These are phyloP conservation scores for Centropus bengalensis DNA, from an alignment of 2,113 vertebrate species.

Conservation along the genomic window DNA sequence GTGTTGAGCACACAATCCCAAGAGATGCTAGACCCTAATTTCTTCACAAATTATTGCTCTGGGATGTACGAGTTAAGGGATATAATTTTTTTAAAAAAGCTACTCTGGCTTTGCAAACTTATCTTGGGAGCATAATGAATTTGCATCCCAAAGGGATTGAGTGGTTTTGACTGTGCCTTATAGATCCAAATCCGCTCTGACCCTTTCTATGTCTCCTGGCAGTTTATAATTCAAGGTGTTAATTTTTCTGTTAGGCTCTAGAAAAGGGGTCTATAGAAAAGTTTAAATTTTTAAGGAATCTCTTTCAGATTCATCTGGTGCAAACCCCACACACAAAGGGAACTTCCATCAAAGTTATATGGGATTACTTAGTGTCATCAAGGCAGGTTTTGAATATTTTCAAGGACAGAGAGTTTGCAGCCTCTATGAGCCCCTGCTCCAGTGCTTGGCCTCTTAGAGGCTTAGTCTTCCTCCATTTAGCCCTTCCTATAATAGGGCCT, in stretches of 20 bases:
- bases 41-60: not conserved
- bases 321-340: not conserved
- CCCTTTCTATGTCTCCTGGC: not conserved
- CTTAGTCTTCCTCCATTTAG: not conserved
- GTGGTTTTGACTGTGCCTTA: not conserved
- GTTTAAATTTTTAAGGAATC: not conserved
- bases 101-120: not conserved
- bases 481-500: not conserved
- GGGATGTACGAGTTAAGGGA: not conserved
- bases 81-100: not conserved
- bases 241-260: not conserved
- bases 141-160: not conserved
- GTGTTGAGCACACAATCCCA: not conserved
- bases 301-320: not conserved
- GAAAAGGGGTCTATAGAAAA: not conserved
- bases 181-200: not conserved
- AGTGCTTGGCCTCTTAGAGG: not conserved
- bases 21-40: not conserved
- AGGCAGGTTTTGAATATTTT: not conserved
- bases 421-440: not conserved
- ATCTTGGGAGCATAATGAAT: not conserved
- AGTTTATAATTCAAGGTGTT: not conserved
- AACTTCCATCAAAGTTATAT: not conserved
- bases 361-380: not conserved
- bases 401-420: not conserved